Conservation (phyloP, 2,113 vertebrate genomes). For the Pseudorhombus dupliciocellatus region DNA sequence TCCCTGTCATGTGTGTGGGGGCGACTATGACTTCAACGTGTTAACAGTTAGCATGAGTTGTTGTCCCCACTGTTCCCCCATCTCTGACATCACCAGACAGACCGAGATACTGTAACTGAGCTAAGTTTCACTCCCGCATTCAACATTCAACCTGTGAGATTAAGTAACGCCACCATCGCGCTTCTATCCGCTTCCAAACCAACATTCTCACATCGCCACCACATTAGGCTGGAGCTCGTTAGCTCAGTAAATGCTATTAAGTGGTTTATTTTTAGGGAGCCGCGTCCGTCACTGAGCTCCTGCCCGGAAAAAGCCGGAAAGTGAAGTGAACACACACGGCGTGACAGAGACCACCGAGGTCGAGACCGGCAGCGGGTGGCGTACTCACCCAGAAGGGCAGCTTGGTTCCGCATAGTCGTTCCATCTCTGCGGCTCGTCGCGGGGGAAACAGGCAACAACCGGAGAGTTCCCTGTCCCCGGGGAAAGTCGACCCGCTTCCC, state of each 20-base stretch:
- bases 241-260: conserved; percentile 51
- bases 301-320: conserved; percentile 16
- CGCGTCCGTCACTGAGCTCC: background rate
- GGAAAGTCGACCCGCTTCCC: conserved; percentile 25
- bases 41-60: too few relatives aligned
- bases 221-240: conserved; percentile 45
- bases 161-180: too few relatives aligned
- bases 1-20: too few relatives aligned
- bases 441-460: conserved; percentile 35
- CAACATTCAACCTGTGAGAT: too few relatives aligned
- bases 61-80: background rate
- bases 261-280: conserved; percentile 40
- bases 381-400: conserved; percentile 82
- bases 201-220: background rate
- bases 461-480: conserved; percentile 42
- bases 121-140: too few relatives aligned
- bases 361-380: too few relatives aligned
- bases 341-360: conserved; percentile 16
- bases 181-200: background rate
- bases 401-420: conserved; percentile 77
- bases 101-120: background rate
- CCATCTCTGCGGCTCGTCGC: conserved; percentile 69
- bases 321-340: background rate
- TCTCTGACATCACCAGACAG: background rate
- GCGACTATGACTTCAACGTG: too few relatives aligned